Base-by-base conservation (phyloP, 2,888 invertebrate species). In the Leptarthrus brevirostris region DNA sequence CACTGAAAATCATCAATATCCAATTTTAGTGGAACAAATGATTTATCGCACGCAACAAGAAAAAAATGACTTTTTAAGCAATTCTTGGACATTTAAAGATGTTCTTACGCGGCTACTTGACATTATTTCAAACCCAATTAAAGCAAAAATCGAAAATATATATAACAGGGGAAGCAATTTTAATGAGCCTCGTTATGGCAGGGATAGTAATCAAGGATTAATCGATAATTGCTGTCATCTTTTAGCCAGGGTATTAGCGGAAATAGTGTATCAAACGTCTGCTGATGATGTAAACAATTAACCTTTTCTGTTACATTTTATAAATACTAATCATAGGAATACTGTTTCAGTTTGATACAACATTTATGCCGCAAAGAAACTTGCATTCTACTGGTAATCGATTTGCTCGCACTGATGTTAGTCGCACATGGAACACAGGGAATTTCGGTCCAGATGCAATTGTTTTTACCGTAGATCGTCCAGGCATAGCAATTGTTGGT, bases 361-460 rank as follows among this genome's bases (percentile, higher is more conserved):
- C 84, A 72, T 82, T 84, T 71, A 74, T 85, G 74, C 85, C 85
- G 3, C 91, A 92, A n/a, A 88, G 94, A 56, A 92, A 94, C 40
- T 87, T 96, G 78, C 90, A 95, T 77, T 90, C 92, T 53, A 96
- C 97, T 0, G 95, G 96, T 0, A 93, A 94, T 36, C 89, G 98
- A 24, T 98, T 98, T 84, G 93, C 95, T 49, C 90, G 96, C 58
- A 92, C 94, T 53, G 97, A 96, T 83, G 91, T 93, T 78, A 92
- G 93, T 61, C 90, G 96, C 53, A 93, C 94, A 0, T 98, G 98
- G 98, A 97, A 98, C 83, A 96, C 97, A 0, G 96, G 97, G 2
- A 96, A 96, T 83, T 97, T 97, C 30, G 96, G 96, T 8, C 96
- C 97, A 0, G 98, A 99, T 86, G 97, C 97, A 0, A 93, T 99